Base-by-base conservation (phyloP, 1,140 invertebrate genomes). In the Lasioglossum baleicum region DNA sequence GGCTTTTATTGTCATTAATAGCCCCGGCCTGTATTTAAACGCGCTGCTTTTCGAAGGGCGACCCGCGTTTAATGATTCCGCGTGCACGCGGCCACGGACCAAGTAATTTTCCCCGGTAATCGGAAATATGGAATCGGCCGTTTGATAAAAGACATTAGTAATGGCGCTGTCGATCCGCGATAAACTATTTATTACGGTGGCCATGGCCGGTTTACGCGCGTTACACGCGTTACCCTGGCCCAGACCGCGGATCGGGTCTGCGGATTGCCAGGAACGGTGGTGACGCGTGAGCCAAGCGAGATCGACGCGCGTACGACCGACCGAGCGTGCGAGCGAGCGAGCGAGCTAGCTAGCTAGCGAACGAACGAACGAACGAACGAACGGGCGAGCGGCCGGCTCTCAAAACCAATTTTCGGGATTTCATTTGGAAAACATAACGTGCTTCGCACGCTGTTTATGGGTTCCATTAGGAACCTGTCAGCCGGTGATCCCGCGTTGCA, bases 401-500 rank as follows among this genome's bases (percentile, higher is more conserved):
- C 88, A 74, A 87, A 90, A 90, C 89, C 91, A 91, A 92, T 92
- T 92, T 91, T 92, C 91, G 89, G 90, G 88, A 91, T 91, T 92
- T 92, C 91, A 92, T 92, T 92, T 90, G 90, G 88, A 93, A 92
- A 92, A 93, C 91, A 93, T 93, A 93, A 93, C 91, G 88, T 88
- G 91, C 89, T 90, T 89, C 88, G 89, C 86, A 87, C 88, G 88
- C 89, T 93, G 92, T 93, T 93, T 93, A 93, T 91, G 91, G 88
- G 88, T 93, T 93, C 92, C 91, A 93, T 93, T 93, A 92, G 91
- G 90, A 91, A 92, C 79, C 92, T 93, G 92, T 93, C 92, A 93
- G 90, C 84, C 88, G 83, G 90, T 90, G 91, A 93, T 93, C 92
- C 92, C 81, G 86, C 87, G 89, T 64, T 81, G 82, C 85, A 81